A percentile compares a stretch with the other conserved stretches of the same genome.
phyloP scores from a whole-genome alignment of 2,797 vertebrate genomes.

The Rhynchonycteris naso region DNA sequence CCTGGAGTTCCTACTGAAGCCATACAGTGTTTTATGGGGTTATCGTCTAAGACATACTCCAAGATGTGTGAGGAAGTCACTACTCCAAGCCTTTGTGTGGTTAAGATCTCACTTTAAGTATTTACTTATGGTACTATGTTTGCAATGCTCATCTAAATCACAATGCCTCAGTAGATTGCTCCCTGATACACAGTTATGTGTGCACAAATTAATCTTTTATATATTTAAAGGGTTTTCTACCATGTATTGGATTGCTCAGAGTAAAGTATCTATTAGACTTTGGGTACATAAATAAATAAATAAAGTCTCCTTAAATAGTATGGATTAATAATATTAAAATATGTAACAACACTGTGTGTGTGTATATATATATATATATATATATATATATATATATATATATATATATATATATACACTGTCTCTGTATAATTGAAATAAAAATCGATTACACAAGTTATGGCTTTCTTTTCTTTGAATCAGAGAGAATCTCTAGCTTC shows the following conservation, averaged over 20 bases:
- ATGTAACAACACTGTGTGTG: conserved; percentile 70
- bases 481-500: not conserved
- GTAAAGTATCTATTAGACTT: conserved; percentile 74
- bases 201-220: conserved; percentile 85
- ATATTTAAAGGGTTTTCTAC: conserved; percentile 84
- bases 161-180: conserved; percentile 77
- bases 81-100: conserved; percentile 69
- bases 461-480: conserved; percentile 46
- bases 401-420: conserved; percentile 65
- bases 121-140: conserved; percentile 59
- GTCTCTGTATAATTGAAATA: conserved; percentile 83
- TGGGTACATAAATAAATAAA: conserved; percentile 79
- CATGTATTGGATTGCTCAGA: conserved; percentile 79
- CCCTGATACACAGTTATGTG: conserved; percentile 76
- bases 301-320: conserved; percentile 72
- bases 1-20: conserved; percentile 59
- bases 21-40: conserved; percentile 54
- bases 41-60: not conserved
- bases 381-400: conserved; percentile 63
- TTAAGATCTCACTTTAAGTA: conserved; percentile 66
- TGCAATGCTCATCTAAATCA: conserved; percentile 61
- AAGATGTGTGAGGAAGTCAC: conserved; percentile 37
- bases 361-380: not conserved
- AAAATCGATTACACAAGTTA: conserved; percentile 70
- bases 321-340: conserved; percentile 82